Conservation (phyloP, 2,888 invertebrate species). For the Syrphus vitripennis region DNA sequence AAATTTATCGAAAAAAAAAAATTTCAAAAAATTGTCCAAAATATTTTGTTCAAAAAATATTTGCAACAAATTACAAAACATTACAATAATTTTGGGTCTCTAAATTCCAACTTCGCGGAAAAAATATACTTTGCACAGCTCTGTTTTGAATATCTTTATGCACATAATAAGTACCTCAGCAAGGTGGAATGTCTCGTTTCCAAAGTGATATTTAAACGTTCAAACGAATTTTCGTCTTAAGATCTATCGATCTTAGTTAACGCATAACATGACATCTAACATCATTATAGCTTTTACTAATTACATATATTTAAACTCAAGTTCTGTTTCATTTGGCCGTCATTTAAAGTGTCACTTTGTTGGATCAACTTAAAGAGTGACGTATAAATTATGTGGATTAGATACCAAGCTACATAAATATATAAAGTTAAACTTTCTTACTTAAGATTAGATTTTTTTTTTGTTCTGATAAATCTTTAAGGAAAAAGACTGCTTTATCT, state of each 20-base stretch:
- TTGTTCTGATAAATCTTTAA: conserved; percentile 14
- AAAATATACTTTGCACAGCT: not conserved
- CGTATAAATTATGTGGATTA: not conserved
- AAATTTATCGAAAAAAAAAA: too few relatives aligned
- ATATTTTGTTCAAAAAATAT: too few relatives aligned
- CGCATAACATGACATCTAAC: not conserved
- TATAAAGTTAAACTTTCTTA: conserved; percentile 18
- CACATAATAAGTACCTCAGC: not conserved
- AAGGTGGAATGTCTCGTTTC: not conserved
- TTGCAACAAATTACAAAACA: too few relatives aligned
- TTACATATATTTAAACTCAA: conserved; percentile 22
- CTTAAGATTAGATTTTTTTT: conserved; percentile 15
- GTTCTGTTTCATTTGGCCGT: conserved; percentile 25
- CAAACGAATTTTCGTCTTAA: conserved; percentile 27
- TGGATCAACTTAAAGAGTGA: not conserved
- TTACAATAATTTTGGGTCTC: too few relatives aligned
- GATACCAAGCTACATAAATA: not conserved
- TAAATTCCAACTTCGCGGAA: too few relatives aligned
- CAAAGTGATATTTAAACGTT: conserved; percentile 21
- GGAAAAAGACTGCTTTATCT: not conserved
- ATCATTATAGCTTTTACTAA: not conserved
- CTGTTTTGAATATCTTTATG: not conserved
- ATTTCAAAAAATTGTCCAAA: too few relatives aligned
- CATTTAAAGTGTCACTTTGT: conserved; percentile 13
- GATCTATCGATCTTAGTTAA: not conserved